Conservation (phyloP, 2,888 invertebrate species). For the Labia minor region DNA sequence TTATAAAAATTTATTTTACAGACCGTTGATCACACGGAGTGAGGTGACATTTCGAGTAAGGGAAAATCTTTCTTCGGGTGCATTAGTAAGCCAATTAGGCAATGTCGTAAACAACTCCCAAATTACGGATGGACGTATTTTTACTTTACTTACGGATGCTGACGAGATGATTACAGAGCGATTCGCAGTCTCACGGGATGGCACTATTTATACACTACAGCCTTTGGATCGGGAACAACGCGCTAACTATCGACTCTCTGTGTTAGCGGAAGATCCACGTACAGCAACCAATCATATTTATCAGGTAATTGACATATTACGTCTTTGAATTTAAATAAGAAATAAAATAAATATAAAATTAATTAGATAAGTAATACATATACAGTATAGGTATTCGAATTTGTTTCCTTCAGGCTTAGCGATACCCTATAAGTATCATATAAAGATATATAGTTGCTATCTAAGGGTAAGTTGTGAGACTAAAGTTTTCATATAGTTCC, state of each 20-base stretch:
- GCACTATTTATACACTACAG: slow-evolving; percentile 64
- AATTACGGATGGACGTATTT: slow-evolving; percentile 41
- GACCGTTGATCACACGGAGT: slow-evolving; percentile 47
- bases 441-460: too few relatives aligned
- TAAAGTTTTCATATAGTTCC: too few relatives aligned
- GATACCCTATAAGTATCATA: too few relatives aligned
- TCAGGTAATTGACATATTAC: slow-evolving; percentile 42
- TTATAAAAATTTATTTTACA: slow-evolving; percentile 36
- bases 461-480: too few relatives aligned
- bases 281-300: slow-evolving; percentile 55
- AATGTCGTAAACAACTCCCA: slow-evolving; percentile 25
- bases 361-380: too few relatives aligned
- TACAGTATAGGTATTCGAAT: too few relatives aligned
- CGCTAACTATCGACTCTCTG: slow-evolving; percentile 61
- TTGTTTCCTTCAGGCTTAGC: too few relatives aligned
- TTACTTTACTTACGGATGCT: slow-evolving; percentile 65
- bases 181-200: slow-evolving; percentile 66
- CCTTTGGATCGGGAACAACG: slow-evolving; percentile 66
- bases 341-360: too few relatives aligned
- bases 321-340: not conserved
- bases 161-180: slow-evolving; percentile 70
- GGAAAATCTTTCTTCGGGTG: slow-evolving; percentile 57
- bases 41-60: slow-evolving; percentile 63
- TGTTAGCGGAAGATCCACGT: slow-evolving; percentile 69
- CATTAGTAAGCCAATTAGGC: slow-evolving; percentile 22